A percentile compares a stretch with the other conserved stretches of the same genome.
These are phyloP conservation scores for Volucella inflata DNA, from an alignment of 2,888 invertebrate genomes.

Conservation along the genomic window DNA sequence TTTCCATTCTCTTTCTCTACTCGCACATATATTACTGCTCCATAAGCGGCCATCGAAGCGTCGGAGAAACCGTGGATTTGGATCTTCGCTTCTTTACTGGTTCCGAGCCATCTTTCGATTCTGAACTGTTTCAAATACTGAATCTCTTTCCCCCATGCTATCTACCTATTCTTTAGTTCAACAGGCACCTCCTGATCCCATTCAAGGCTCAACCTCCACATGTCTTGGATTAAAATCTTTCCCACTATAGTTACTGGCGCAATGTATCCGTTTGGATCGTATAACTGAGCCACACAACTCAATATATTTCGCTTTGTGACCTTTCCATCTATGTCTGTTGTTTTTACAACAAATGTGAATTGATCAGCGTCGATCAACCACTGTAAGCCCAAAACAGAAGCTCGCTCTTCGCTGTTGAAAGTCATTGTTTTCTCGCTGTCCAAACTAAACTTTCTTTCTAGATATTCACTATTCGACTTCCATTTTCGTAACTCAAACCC, in stretches of 20 bases:
- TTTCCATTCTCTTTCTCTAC: conserved; percentile 7
- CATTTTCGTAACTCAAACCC: too few species aligned
- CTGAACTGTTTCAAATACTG: not conserved
- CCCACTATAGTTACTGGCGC: conserved; percentile 20
- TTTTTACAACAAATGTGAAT: conserved; percentile 7
- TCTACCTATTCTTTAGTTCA: conserved; percentile 1
- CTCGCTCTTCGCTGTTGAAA: not conserved
- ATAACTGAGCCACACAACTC: conserved; percentile 32
- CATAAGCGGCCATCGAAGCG: conserved; percentile 8
- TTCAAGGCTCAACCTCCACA: conserved; percentile 14
- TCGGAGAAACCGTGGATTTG: conserved; percentile 15
- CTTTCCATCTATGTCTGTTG: not conserved
- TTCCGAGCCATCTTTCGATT: conserved; percentile 25
- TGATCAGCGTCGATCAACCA: conserved; percentile 31
- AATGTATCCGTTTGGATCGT: conserved; percentile 37
- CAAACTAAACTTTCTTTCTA: too few species aligned
- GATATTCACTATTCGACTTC: too few species aligned
- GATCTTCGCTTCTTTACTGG: not conserved
- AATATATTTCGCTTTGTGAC: conserved; percentile 40
- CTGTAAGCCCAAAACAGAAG: conserved; percentile 27
- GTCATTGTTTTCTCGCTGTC: conserved; percentile 11
- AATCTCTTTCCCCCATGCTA: conserved; percentile 1
- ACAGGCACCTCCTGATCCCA: conserved; percentile 15
- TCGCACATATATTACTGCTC: conserved; percentile 9
- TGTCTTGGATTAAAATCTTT: conserved; percentile 44